Evolutionary conservation across 2,797 vertebrate species (phyloP), one percentile per base, ranked within the genome.

Genomic region (Spea hammondii): DNA sequence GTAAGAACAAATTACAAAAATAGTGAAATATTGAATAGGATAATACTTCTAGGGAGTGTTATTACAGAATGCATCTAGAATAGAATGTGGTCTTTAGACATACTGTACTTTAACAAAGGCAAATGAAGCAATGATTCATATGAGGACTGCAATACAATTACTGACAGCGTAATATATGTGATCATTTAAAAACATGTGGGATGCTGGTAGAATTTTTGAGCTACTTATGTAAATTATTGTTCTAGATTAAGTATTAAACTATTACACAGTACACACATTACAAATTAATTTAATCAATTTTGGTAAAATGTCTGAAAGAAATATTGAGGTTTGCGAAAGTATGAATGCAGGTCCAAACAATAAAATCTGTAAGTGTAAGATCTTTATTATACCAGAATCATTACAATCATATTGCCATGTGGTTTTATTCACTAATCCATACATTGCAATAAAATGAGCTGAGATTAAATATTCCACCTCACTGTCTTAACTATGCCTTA

Each of bases 41-140:
- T 57, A 12, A 57, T 13, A 13, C 55, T 12, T 57, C 55, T 13
- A 57, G 55, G n/a, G 55, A 57, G 55, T 57, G 55, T 57, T 57
- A 57, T 57, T 57, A 57, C 4, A 57, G n/a, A 13, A 10, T 57
- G n/a, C n/a, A 57, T 14, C 55, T 4, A 13, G 55, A 12, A 12
- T 13, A 10, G 55, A 57, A 57, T 57, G 12, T 13, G 12, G 5
- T 57, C 55, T 57, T 57, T 4, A 57, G 4, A 12, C 55, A 12
- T 57, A 32, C 2, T 32, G 32, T 32, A 1, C 55, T 12, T 57
- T 57, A 57, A 13, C 55, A 57, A 13, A 57, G 2, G 32, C 32
- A 57, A 57, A 57, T 57, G 55, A 57, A 57, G 55, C 55, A 57
- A 10, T 57, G 55, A 57, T 57, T 57, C 55, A 57, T 57, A 13